These are phyloP conservation scores for Hemibagrus guttatus DNA, from an alignment of 2,797 vertebrate genomes.

Conservation along the genomic window DNA sequence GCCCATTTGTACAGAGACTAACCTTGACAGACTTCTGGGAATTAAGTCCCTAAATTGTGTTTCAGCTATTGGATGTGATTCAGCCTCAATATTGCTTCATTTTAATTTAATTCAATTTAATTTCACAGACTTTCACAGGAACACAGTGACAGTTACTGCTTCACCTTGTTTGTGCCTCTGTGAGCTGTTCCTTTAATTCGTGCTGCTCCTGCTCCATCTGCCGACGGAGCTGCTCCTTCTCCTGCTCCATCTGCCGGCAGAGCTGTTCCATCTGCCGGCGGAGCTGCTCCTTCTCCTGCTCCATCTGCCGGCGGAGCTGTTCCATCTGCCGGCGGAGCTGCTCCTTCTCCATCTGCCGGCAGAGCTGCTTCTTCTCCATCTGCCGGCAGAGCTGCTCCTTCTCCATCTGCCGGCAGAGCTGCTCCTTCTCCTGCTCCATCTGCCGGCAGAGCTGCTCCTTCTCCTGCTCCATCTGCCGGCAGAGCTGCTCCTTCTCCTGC, in stretches of 20 bases:
- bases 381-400: slow-evolving; percentile 40
- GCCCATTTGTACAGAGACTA: background rate
- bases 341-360: slow-evolving; percentile 61
- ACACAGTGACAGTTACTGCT: background rate
- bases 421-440: slow-evolving; percentile 12
- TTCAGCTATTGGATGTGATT: background rate
- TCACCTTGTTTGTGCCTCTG: slow-evolving; percentile 76
- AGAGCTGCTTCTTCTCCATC: slow-evolving; percentile 64
- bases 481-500: background rate
- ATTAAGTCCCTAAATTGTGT: background rate
- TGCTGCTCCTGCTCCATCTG: slow-evolving; percentile 55
- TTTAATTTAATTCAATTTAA: slow-evolving; percentile 5
- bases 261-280: background rate
- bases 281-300: slow-evolving; percentile 44
- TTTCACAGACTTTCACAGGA: background rate
- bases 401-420: slow-evolving; percentile 53
- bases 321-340: slow-evolving; percentile 65
- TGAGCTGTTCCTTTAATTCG: slow-evolving; percentile 69
- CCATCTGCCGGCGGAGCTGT: slow-evolving; percentile 64
- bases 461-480: background rate
- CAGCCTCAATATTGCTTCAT: background rate
- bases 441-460: background rate
- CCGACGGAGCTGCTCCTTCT: background rate
- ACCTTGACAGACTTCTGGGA: background rate
- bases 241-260: background rate